Percentiles rank a stretch among this genome's conserved stretches.
Evolutionary conservation across 2,888 invertebrate species (phyloP).

Genomic region (Ernsta delagoae): DNA sequence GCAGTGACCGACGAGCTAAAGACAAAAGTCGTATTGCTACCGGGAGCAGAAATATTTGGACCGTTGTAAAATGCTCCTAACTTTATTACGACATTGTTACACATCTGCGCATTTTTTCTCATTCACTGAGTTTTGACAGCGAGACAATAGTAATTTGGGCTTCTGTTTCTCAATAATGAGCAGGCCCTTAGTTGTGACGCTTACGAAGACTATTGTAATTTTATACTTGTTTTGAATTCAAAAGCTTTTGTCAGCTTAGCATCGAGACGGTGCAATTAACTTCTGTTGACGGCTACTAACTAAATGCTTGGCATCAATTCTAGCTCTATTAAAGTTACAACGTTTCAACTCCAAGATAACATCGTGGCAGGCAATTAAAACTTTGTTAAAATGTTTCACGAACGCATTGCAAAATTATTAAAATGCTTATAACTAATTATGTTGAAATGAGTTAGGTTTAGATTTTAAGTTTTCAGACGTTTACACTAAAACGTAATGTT

Average conservation of each 20-base stretch:
- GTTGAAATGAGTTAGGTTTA: too few species aligned
- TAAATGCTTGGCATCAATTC: conserved; percentile 35
- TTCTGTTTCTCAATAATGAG: conserved; percentile 72
- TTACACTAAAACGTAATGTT: neutral
- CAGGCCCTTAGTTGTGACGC: conserved; percentile 43
- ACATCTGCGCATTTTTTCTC: conserved; percentile 64
- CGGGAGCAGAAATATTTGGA: conserved; percentile 73
- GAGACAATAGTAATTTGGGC: conserved; percentile 71
- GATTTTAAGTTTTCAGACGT: conserved; percentile 6
- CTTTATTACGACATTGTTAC: conserved; percentile 78
- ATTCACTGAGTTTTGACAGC: conserved; percentile 71
- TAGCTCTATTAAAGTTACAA: conserved; percentile 36
- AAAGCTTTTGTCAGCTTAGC: conserved; percentile 44
- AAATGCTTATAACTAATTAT: too few species aligned
- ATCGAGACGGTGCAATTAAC: conserved; percentile 43
- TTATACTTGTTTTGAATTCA: conserved; percentile 46
- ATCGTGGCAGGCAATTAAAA: conserved; percentile 36
- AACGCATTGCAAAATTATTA: conserved; percentile 17
- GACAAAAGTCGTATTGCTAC: conserved; percentile 77
- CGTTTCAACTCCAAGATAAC: conserved; percentile 28
- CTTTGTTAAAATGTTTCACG: conserved; percentile 27
- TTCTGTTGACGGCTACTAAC: conserved; percentile 35
- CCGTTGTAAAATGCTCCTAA: conserved; percentile 68
- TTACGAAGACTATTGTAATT: conserved; percentile 46
- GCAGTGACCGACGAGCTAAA: conserved; percentile 55